Evolutionary conservation across 1,140 invertebrate genomes (phyloP).

Genomic region (Lasioglossum albipes): DNA sequence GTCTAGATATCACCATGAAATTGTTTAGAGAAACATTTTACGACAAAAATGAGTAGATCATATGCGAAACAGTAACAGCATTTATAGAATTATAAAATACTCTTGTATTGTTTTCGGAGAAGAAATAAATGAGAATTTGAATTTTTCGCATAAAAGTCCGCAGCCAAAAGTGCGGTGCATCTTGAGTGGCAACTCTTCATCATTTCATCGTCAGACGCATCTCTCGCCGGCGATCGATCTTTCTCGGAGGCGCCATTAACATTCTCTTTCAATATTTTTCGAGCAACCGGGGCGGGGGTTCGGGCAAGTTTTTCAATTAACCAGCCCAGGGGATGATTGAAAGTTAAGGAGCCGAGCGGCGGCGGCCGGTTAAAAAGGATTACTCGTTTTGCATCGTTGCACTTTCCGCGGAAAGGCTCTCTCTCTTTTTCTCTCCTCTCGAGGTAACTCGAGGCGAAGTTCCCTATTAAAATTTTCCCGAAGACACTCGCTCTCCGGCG

Average conservation of each 20-base stretch:
- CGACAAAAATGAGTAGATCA: too few species aligned
- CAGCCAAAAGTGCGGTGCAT: not conserved
- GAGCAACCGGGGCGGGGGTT: not conserved
- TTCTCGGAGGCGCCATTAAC: not conserved
- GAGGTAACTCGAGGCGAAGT: conserved; percentile 40
- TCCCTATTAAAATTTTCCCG: conserved; percentile 50
- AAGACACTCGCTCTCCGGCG: not conserved
- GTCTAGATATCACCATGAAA: too few species aligned
- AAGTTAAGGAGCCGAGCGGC: conserved; percentile 14
- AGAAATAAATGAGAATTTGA: not conserved
- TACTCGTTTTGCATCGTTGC: conserved; percentile 58
- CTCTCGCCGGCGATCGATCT: not conserved
- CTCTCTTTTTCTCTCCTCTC: not conserved
- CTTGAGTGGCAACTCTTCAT: not conserved
- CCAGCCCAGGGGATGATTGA: conserved; percentile 22
- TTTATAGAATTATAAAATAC: too few species aligned
- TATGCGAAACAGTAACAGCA: too few species aligned
- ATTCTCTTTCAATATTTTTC: not conserved
- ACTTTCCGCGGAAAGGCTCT: conserved; percentile 25
- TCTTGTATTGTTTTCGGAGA: too few species aligned
- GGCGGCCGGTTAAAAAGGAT: conserved; percentile 32
- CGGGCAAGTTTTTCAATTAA: conserved; percentile 55
- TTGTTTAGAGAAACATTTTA: too few species aligned
- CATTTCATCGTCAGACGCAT: not conserved
- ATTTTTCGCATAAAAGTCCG: not conserved